phyloP scores from a whole-genome alignment of 2,888 invertebrate species.

The Hypomecis punctinalis region DNA sequence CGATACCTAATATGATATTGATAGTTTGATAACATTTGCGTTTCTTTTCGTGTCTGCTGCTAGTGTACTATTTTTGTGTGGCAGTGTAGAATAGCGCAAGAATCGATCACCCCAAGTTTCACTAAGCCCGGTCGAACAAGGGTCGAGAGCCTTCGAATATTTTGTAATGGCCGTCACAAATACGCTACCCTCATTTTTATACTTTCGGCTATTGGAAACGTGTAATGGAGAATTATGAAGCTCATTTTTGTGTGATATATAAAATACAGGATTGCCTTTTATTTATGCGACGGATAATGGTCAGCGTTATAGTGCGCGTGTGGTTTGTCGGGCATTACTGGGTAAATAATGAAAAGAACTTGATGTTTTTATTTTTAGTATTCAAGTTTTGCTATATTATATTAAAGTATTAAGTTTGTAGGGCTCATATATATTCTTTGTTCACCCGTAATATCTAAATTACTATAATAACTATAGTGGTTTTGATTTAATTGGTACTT shows the following conservation, averaged over 20 bases:
- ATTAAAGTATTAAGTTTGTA: too few relatives aligned
- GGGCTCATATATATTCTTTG: too few relatives aligned
- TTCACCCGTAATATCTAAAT: too few relatives aligned
- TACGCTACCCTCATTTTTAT: constrained; percentile 58
- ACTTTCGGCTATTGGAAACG: constrained; percentile 53
- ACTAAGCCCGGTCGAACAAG: constrained; percentile 67
- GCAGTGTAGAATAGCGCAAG: constrained; percentile 53
- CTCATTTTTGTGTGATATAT: constrained; percentile 45
- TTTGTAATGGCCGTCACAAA: constrained; percentile 65
- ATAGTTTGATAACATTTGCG: too few relatives aligned
- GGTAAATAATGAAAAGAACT: constrained; percentile 1
- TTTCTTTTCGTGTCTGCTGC: neutral
- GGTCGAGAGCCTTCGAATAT: constrained; percentile 66
- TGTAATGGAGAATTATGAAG: constrained; percentile 54
- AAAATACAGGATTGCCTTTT: constrained; percentile 30
- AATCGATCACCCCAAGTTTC: constrained; percentile 67
- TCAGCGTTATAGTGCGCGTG: constrained; percentile 28
- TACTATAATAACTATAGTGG: too few relatives aligned
- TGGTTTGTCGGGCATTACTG: neutral
- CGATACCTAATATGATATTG: neutral
- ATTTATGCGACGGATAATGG: constrained; percentile 26
- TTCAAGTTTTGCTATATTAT: too few relatives aligned
- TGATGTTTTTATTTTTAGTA: neutral
- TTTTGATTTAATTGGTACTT: too few relatives aligned
- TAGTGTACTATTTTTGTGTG: constrained; percentile 43